Conservation (phyloP, 2,797 vertebrate genomes). For the Percopsis omiscomaycus region DNA sequence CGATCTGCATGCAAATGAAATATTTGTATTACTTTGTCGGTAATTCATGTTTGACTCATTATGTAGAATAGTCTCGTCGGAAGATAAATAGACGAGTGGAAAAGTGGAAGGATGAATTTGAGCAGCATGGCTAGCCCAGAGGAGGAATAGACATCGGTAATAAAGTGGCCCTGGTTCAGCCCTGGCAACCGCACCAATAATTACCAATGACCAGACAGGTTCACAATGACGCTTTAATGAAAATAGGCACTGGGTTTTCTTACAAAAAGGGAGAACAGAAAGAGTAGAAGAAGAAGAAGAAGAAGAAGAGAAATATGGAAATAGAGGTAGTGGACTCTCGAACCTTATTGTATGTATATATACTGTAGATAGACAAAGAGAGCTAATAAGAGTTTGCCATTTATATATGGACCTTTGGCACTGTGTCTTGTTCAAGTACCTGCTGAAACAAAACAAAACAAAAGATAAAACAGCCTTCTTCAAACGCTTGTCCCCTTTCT, state of each 20-base stretch:
- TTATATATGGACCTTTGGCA: conserved; percentile 61
- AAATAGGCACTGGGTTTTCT: conserved; percentile 67
- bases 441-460: conserved; percentile 51
- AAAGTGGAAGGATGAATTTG: conserved; percentile 56
- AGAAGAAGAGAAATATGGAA: not conserved
- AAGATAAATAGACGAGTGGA: conserved; percentile 61
- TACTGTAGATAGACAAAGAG: too few species aligned
- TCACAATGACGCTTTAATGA: conserved; percentile 74
- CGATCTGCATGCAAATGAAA: conserved; percentile 72
- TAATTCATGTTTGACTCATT: conserved; percentile 70
- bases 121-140: conserved; percentile 51
- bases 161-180: conserved; percentile 56
- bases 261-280: conserved; percentile 35
- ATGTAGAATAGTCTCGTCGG: conserved; percentile 56
- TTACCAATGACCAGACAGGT: conserved; percentile 58
- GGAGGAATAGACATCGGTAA: conserved; percentile 50
- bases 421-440: conserved; percentile 50
- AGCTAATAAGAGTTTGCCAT: conserved; percentile 50
- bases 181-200: conserved; percentile 57
- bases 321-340: too few species aligned
- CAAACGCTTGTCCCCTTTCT: not conserved
- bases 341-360: too few species aligned
- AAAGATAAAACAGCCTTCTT: conserved; percentile 13
- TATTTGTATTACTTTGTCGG: conserved; percentile 63
- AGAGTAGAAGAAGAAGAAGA: not conserved